Conservation (phyloP, 23 tunicate species). For the Styela plicata region DNA sequence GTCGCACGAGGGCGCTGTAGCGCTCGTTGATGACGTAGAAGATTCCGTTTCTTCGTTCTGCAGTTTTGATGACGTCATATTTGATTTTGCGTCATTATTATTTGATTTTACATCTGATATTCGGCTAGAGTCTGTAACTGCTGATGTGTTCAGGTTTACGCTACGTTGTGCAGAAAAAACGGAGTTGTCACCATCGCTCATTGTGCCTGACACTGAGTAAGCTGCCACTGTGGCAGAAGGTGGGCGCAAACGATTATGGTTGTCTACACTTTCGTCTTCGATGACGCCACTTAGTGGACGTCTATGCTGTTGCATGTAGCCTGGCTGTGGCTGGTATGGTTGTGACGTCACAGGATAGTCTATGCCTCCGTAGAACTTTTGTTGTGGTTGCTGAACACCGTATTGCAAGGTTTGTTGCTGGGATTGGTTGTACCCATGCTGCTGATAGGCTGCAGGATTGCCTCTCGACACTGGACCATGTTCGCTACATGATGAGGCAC, state of each 20-base stretch:
- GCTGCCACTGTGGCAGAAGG: conserved; percentile 9
- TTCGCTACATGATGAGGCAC: conserved; percentile 29
- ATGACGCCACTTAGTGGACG: conserved; percentile 70
- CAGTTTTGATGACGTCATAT: conserved; percentile 1
- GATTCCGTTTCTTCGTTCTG: conserved; percentile 23
- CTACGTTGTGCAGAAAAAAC: background rate
- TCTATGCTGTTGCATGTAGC: background rate
- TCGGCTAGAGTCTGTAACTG: conserved; percentile 1
- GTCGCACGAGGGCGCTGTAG: conserved; percentile 36
- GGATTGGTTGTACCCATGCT: background rate
- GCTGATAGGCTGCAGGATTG: background rate
- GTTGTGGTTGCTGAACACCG: background rate
- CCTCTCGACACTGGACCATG: conserved; percentile 4
- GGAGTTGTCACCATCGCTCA: background rate
- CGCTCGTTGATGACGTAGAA: conserved; percentile 30
- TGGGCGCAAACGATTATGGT: conserved; percentile 1
- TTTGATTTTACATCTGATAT: background rate
- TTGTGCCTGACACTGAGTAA: background rate
- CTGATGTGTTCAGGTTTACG: background rate
- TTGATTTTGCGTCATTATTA: background rate
- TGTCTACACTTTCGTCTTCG: conserved; percentile 46
- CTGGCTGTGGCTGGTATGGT: conserved; percentile 14
- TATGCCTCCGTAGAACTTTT: conserved; percentile 23
- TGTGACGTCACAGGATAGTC: conserved; percentile 16
- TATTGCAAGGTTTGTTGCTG: background rate